These are phyloP conservation scores for Spatulosminthurus flaviceps DNA, from an alignment of 2,888 invertebrate genomes.

Conservation along the genomic window DNA sequence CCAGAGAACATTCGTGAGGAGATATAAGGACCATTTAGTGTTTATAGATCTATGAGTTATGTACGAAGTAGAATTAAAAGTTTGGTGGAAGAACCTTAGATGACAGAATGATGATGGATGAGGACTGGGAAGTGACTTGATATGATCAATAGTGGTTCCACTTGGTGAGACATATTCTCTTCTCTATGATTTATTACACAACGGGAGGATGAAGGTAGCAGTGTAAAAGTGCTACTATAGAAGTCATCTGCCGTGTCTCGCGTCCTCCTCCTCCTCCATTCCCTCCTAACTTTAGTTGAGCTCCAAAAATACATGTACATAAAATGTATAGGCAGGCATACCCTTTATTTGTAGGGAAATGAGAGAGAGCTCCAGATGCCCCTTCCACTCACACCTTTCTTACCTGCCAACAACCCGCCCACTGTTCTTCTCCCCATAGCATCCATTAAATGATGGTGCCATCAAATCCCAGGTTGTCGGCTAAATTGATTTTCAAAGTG, in stretches of 20 bases:
- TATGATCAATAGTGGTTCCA: slow-evolving; percentile 49
- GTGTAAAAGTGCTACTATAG: not conserved
- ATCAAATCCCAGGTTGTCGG: slow-evolving; percentile 50
- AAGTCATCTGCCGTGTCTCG: slow-evolving; percentile 36
- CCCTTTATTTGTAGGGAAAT: not conserved
- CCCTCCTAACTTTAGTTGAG: not conserved
- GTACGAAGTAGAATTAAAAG: too few species aligned
- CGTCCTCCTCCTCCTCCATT: not conserved
- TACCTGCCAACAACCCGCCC: slow-evolving; percentile 36
- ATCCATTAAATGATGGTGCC: slow-evolving; percentile 49
- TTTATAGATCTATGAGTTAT: too few species aligned
- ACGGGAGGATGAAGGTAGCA: slow-evolving; percentile 12
- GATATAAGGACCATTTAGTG: too few species aligned
- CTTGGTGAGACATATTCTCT: slow-evolving; percentile 48
- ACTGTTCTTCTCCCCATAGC: slow-evolving; percentile 22
- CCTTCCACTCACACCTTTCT: slow-evolving; percentile 40
- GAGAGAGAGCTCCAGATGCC: slow-evolving; percentile 26
- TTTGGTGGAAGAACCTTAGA: slow-evolving; percentile 20
- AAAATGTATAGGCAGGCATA: not conserved
- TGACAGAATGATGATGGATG: slow-evolving; percentile 55
- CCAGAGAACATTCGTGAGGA: too few species aligned
- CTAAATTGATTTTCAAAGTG: slow-evolving; percentile 50
- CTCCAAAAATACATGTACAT: not conserved
- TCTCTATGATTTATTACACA: slow-evolving; percentile 49
- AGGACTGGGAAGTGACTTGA: slow-evolving; percentile 49